Percentiles rank a stretch among this genome's conserved stretches.
phyloP scores from a whole-genome alignment of 2,113 vertebrate species.

The Genyomyrus donnyi region DNA sequence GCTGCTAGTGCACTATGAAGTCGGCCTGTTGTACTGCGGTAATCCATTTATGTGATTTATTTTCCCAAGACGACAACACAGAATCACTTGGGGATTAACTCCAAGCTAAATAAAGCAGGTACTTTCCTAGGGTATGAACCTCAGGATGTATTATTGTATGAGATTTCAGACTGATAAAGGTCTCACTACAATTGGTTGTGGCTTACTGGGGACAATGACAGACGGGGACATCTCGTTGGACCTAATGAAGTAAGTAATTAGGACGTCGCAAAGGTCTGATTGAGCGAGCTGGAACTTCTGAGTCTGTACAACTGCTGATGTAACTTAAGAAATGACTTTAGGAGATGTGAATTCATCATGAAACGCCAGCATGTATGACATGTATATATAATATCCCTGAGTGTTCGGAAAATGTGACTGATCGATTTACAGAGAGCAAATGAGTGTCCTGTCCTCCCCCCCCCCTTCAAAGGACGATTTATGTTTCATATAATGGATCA shows the following conservation, averaged over 20 bases:
- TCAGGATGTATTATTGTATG: not conserved
- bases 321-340: not conserved
- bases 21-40: not conserved
- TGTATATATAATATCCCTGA: not conserved
- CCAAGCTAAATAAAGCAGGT: conserved; percentile 39
- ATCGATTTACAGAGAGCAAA: not conserved
- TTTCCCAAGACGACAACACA: conserved; percentile 61
- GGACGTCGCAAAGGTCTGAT: not conserved
- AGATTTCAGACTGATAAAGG: not conserved
- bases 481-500: not conserved
- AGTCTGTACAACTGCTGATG: not conserved
- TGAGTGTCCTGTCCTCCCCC: not conserved
- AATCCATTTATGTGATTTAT: conserved; percentile 61
- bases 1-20: not conserved
- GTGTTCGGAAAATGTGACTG: not conserved
- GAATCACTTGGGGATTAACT: conserved; percentile 65
- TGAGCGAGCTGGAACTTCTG: not conserved
- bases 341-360: not conserved
- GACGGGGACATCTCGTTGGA: not conserved
- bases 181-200: not conserved
- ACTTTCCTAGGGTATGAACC: conserved; percentile 13
- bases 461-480: not conserved
- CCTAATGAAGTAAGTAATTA: conserved; percentile 2
- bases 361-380: not conserved
- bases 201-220: not conserved